Base-by-base conservation (phyloP, 2,113 vertebrate genomes). In the Nothocercus nigrocapillus region DNA sequence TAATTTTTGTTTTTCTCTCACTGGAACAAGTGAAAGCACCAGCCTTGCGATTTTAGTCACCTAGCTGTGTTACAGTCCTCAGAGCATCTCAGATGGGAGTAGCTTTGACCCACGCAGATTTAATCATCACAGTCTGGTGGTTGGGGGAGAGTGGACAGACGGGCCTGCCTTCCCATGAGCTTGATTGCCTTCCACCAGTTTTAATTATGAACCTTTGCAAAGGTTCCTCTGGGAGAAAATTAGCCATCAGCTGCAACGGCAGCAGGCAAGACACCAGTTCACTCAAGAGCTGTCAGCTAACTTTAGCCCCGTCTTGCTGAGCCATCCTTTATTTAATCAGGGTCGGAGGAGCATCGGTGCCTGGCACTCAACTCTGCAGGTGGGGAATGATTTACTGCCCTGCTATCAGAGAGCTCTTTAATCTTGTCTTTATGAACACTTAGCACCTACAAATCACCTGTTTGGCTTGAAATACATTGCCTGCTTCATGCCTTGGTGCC, bases 341-440 rank as follows among this genome's bases (percentile, higher is more conserved):
- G 89, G 74, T 94, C 75, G 40, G 81, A 96, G 75, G 77, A 94
- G 27, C 82, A 95, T 96, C 89, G 13, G 3, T 66, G 47, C 68
- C 69, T 10, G 5, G 90, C 74, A 88, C 94, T 91, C 56, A 22
- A 2, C 92, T 96, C 82, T 94, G 83, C 30, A 94, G 91, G 86
- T 92, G 89, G 69, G 72, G 88, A 80, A 79, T 97, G 85, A 97
- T 96, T 96, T 96, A 95, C 59, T 94, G 32, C 61, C 61, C 89
- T 85, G 53, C 81, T 94, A 64, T 82, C 80, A 94, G 82, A 95
- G 91, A 93, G 70, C 81, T 96, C 88, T 96, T 97, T 97, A 96
- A 96, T 97, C 92, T 95, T 97, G 87, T 97, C 85, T 97, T 95
- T 97, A 97, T 94, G 93, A 97, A 94, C 79, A 92, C 74, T 97